Conservation (phyloP, 2,113 vertebrate species). For the Capricornis sumatraensis region DNA sequence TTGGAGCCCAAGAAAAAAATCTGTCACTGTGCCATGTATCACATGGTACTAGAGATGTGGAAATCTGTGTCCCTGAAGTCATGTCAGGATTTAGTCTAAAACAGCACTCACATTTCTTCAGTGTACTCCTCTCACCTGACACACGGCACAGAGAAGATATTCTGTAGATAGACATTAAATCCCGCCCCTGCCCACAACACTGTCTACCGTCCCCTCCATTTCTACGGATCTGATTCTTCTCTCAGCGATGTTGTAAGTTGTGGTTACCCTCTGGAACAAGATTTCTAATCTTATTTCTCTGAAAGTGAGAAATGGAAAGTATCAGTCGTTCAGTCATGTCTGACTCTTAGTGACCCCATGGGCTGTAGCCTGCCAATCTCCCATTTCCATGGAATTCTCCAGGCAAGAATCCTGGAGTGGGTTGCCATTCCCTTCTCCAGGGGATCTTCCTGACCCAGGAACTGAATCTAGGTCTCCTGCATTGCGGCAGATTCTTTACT, state of each 20-base stretch:
- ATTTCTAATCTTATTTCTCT: not conserved
- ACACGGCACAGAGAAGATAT: accelerated
- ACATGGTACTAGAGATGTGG: not conserved
- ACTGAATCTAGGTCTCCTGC: not conserved
- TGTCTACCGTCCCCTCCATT: not conserved
- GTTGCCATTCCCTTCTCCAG: not conserved
- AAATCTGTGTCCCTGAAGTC: not conserved
- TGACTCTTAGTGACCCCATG: not conserved
- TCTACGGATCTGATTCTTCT: not conserved
- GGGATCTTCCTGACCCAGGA: not conserved
- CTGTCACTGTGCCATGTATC: not conserved
- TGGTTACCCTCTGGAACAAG: not conserved
- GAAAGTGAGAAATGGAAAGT: not conserved
- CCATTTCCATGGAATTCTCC: not conserved
- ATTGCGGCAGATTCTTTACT: not conserved
- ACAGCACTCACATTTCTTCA: not conserved
- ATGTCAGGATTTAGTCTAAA: not conserved
- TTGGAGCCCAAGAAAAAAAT: not conserved
- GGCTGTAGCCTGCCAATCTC: not conserved
- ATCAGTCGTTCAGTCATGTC: not conserved
- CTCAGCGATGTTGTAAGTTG: not conserved
- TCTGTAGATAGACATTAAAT: not conserved
- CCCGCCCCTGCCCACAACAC: not conserved
- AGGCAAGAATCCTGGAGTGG: not conserved
- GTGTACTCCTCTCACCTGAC: not conserved